A percentile compares a stretch with the other conserved stretches of the same genome.
phyloP scores from a whole-genome alignment of 2,888 invertebrate genomes.

The Dicyrtoma fusca region DNA sequence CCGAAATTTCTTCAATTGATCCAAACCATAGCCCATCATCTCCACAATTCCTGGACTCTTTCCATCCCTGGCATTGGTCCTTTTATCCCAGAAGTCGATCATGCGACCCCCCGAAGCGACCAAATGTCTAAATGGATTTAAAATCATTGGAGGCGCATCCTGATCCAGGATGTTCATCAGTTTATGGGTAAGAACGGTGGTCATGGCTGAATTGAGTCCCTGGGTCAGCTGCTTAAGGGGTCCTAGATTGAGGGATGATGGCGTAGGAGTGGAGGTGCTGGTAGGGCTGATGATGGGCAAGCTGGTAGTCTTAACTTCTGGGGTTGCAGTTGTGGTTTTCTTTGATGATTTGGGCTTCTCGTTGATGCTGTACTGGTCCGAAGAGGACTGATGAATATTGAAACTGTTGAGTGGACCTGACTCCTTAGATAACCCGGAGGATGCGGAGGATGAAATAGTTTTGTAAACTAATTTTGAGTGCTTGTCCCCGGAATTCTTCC shows the following conservation, averaged over 20 bases:
- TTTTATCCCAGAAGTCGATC: constrained; percentile 56
- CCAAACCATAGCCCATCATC: constrained; percentile 55
- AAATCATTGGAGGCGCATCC: constrained; percentile 52
- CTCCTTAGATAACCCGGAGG: constrained; percentile 15
- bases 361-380: background rate
- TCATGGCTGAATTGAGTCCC: constrained; percentile 55
- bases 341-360: constrained; percentile 19
- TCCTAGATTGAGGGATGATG: background rate
- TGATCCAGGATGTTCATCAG: constrained; percentile 55
- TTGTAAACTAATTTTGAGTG: constrained; percentile 51
- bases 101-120: constrained; percentile 55
- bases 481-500: constrained; percentile 46
- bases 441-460: constrained; percentile 18
- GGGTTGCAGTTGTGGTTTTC: constrained; percentile 32
- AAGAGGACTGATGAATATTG: constrained; percentile 46
- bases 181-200: constrained; percentile 54
- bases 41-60: constrained; percentile 54
- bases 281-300: constrained; percentile 31
- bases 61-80: constrained; percentile 52
- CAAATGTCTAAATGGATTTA: constrained; percentile 54
- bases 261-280: constrained; percentile 13
- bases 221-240: constrained; percentile 44
- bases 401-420: constrained; percentile 48
- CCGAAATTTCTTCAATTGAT: constrained; percentile 55
- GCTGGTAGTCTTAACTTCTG: constrained; percentile 12